A percentile compares a stretch with the other conserved stretches of the same genome.
Conservation (phyloP, 2,113 vertebrate genomes). For the Mastomys coucha region DNA sequence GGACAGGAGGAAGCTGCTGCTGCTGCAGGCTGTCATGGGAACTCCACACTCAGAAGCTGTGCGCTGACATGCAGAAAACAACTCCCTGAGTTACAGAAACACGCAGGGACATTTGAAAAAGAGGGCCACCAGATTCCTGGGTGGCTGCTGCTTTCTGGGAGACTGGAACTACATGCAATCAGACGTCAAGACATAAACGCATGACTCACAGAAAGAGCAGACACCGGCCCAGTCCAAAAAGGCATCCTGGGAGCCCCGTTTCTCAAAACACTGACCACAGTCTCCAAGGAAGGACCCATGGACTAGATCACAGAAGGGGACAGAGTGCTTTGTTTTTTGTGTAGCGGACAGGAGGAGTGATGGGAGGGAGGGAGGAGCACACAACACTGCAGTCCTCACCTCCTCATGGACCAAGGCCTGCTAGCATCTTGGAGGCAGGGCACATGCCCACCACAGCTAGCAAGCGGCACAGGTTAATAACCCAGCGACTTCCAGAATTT, state of each 20-base stretch:
- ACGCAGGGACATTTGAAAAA: background rate
- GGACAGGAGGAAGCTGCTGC: background rate
- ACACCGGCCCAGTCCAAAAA: background rate
- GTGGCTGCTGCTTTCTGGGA: background rate
- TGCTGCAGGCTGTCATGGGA: conserved; percentile 41
- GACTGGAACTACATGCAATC: background rate
- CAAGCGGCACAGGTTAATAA: conserved; percentile 79
- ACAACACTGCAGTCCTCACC: background rate
- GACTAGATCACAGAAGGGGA: background rate
- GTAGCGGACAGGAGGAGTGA: background rate
- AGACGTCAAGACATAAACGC: background rate
- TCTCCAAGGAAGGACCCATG: background rate
- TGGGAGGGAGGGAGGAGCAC: background rate
- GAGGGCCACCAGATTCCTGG: background rate
- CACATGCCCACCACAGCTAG: background rate
- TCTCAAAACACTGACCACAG: conserved; percentile 34
- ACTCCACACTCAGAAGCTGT: background rate
- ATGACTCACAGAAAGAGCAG: background rate
- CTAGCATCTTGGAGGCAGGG: conserved; percentile 4
- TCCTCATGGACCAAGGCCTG: background rate
- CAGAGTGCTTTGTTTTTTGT: background rate
- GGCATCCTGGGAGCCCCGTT: background rate
- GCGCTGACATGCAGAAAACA: conserved; percentile 75
- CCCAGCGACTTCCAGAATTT: background rate
- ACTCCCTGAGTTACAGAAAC: background rate